Base-by-base conservation (phyloP, 2,888 invertebrate species). In the Orthosia cruda region DNA sequence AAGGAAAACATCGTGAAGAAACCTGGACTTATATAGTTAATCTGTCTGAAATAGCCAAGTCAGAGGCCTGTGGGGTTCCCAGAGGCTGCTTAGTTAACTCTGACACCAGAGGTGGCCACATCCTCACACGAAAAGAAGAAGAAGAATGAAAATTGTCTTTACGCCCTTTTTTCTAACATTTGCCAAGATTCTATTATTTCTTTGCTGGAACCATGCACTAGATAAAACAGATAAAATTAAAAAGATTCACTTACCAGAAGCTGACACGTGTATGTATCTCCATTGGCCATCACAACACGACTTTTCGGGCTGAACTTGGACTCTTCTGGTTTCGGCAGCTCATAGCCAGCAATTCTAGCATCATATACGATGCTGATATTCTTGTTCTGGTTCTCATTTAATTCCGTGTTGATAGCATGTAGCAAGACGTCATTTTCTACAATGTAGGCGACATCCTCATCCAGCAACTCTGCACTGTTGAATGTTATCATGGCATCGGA, bases 391-490 rank as follows among this genome's bases (percentile, higher is more conserved):
- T 95, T 81, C 1, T 89, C 88, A 13, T 75, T 81, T 4, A 98
- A 91, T 90, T 98, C 97, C 77, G 96, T 97, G 87, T 97, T 97
- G 16, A 99, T 97, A 0, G 98, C 97, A 89, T 98, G 97, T 4
- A 99, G 94, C 62, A 99, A 97, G 9, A 99, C 97, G 95, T 99
- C 98, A 96, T 99, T 99, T 96, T 99, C 99, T 18, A 99, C 98
- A 85, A 99, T 98, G 92, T 98, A 99, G 0, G 99, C 99, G 2
- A 99, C 97, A 91, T 98, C 98, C 62, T 98, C 97, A 32, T 97
- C 96, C 87, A 98, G 95, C 80, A 98, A 97, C 18, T 98, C 98
- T 77, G 98, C 97, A 83, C 96, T 96, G 87, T 98, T 98, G 92
- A 99, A 99, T 77, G 98, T 97, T 81, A 99, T 99, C 88, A 98